Percentiles rank a stretch among this genome's conserved stretches.
These are phyloP conservation scores for Pristionchus japonicus DNA, from an alignment of 2,888 invertebrate genomes.

Conservation along the genomic window DNA sequence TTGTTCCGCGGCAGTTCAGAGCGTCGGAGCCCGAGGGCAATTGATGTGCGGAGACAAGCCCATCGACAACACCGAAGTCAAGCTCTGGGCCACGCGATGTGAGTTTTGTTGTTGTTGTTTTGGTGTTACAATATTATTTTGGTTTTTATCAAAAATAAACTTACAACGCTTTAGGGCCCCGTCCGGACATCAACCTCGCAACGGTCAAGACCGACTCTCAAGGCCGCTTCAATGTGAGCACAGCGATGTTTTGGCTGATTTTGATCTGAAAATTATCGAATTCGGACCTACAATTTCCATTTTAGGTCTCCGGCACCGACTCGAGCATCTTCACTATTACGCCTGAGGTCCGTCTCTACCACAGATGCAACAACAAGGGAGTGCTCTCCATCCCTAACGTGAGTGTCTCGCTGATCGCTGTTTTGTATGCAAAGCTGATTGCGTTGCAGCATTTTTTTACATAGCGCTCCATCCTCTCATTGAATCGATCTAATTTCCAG, in stretches of 20 bases:
- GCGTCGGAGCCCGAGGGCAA: neutral
- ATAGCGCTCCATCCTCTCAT: too few species aligned
- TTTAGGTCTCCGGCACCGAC: slow-evolving; percentile 8
- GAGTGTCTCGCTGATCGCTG: too few species aligned
- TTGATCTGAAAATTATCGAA: too few species aligned
- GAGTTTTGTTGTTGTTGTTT: too few species aligned
- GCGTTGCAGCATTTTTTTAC: too few species aligned
- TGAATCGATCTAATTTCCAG: too few species aligned
- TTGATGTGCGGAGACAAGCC: neutral
- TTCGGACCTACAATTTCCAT: too few species aligned
- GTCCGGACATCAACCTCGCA: neutral
- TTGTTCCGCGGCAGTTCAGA: neutral
- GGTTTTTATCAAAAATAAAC: too few species aligned
- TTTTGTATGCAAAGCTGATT: too few species aligned
- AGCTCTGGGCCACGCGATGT: too few species aligned
- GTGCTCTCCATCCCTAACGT: neutral
- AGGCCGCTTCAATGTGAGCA: neutral
- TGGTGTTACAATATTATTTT: too few species aligned
- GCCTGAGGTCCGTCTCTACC: slow-evolving; percentile 19
- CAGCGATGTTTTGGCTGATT: neutral
- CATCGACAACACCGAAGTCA: neutral
- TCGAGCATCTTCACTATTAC: neutral
- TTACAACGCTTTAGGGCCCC: slow-evolving; percentile 2
- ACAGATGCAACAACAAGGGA: slow-evolving; percentile 38
- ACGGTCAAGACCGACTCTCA: slow-evolving; percentile 29